Evolutionary conservation across 2,113 vertebrate genomes (phyloP).

Genomic region (Neodon shergylaensis): DNA sequence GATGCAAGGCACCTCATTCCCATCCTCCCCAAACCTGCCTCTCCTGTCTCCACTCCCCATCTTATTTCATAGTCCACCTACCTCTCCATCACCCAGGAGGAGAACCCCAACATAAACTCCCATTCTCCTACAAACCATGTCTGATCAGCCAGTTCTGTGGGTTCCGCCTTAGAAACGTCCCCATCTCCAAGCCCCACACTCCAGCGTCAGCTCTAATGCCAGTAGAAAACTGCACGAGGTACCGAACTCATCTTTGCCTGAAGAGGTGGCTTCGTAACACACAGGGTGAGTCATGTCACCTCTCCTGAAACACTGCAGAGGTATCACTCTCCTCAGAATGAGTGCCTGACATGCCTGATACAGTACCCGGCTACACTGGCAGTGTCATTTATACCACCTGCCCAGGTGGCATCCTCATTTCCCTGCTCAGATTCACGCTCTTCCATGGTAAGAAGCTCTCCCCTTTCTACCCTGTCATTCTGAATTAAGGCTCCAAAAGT

Average conservation of each 20-base stretch:
- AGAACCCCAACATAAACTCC: not conserved
- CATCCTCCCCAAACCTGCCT: slow-evolving; percentile 36
- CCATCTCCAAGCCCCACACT: not conserved
- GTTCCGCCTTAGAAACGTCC: not conserved
- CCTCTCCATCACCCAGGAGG: not conserved
- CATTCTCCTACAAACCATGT: slow-evolving; percentile 30
- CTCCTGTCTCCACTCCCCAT: slow-evolving; percentile 41
- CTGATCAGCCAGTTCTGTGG: not conserved
- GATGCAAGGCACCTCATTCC: not conserved
- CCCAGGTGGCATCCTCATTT: not conserved
- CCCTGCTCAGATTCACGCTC: not conserved
- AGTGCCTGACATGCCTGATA: not conserved
- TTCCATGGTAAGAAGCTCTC: not conserved
- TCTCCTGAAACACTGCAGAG: not conserved
- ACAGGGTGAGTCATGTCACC: not conserved
- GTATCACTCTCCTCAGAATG: not conserved
- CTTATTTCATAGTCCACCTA: not conserved
- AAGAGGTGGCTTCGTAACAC: not conserved
- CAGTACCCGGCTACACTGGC: not conserved
- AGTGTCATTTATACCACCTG: no score
- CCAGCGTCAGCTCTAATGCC: not conserved
- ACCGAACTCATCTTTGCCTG: not conserved
- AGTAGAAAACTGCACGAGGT: not conserved
- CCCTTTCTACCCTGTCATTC: not conserved
- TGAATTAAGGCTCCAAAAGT: not conserved